These are phyloP conservation scores for Drosophila sucinea DNA, from an alignment of 1,140 invertebrate genomes.

Conservation along the genomic window DNA sequence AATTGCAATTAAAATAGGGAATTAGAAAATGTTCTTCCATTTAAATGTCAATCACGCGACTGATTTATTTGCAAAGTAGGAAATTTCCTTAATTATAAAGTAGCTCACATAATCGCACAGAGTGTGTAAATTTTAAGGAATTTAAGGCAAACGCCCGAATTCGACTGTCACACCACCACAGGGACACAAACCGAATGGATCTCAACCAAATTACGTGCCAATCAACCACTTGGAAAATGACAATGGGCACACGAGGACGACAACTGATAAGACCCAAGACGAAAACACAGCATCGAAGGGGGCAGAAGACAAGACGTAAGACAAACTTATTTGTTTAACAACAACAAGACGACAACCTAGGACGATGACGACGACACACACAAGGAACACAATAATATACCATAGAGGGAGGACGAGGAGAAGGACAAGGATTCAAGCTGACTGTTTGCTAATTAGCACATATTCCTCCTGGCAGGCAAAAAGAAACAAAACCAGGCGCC, in stretches of 20 bases:
- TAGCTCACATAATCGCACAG: not conserved
- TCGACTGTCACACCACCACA: not conserved
- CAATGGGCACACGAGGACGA: constrained; percentile 59
- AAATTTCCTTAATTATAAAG: not conserved
- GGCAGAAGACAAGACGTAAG: constrained; percentile 36
- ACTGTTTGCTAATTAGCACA: constrained; percentile 80
- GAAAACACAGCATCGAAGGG: constrained; percentile 35
- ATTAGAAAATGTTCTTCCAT: not conserved
- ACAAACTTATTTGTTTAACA: constrained; percentile 75
- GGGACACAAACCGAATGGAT: constrained; percentile 29
- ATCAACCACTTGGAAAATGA: constrained; percentile 76
- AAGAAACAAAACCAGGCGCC: constrained; percentile 55
- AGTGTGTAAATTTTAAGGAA: not conserved
- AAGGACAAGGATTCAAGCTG: constrained; percentile 25
- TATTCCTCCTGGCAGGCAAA: constrained; percentile 71
- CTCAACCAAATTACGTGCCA: constrained; percentile 77
- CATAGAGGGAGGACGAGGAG: constrained; percentile 32
- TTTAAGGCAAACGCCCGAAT: not conserved
- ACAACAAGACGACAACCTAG: constrained; percentile 36
- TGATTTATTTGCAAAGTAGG: not conserved
- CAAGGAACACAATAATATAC: constrained; percentile 10
- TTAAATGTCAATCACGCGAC: not conserved
- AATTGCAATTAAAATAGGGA: not conserved
- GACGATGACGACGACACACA: not conserved
- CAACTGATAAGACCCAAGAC: constrained; percentile 61